Evolutionary conservation across 1,140 invertebrate species (phyloP).

Genomic region (Bombus sibiricus): DNA sequence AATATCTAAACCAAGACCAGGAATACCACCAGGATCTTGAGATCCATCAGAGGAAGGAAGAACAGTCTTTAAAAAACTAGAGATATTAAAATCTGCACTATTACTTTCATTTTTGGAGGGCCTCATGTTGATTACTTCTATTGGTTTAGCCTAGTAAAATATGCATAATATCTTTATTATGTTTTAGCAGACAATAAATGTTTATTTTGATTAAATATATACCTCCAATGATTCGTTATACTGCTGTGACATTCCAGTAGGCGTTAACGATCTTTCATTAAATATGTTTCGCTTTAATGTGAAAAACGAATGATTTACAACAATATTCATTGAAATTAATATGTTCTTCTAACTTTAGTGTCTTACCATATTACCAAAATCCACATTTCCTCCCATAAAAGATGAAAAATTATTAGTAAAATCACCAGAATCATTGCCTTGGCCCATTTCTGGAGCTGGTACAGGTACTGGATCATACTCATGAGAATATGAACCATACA

Average conservation of each 20-base stretch:
- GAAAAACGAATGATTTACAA: not conserved
- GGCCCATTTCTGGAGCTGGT: slow-evolving; percentile 71
- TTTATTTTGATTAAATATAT: slow-evolving; percentile 38
- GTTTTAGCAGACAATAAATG: slow-evolving; percentile 6
- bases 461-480: slow-evolving; percentile 78
- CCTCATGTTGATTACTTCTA: slow-evolving; percentile 83
- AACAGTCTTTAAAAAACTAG: slow-evolving; percentile 80
- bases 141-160: slow-evolving; percentile 80
- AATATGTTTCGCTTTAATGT: slow-evolving; percentile 79
- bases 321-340: not conserved
- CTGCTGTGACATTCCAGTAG: slow-evolving; percentile 70
- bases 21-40: slow-evolving; percentile 73
- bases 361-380: slow-evolving; percentile 80
- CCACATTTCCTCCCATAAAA: slow-evolving; percentile 81
- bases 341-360: not conserved
- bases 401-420: slow-evolving; percentile 80
- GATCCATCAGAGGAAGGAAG: slow-evolving; percentile 70
- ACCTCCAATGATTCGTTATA: slow-evolving; percentile 79
- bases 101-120: slow-evolving; percentile 70
- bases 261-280: slow-evolving; percentile 74
- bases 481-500: slow-evolving; percentile 79
- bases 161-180: slow-evolving; percentile 23
- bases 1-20: slow-evolving; percentile 78
- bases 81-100: slow-evolving; percentile 76
- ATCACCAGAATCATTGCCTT: slow-evolving; percentile 70